These are phyloP conservation scores for Oryzias curvinotus DNA, from an alignment of 2,113 vertebrate species.

Conservation along the genomic window DNA sequence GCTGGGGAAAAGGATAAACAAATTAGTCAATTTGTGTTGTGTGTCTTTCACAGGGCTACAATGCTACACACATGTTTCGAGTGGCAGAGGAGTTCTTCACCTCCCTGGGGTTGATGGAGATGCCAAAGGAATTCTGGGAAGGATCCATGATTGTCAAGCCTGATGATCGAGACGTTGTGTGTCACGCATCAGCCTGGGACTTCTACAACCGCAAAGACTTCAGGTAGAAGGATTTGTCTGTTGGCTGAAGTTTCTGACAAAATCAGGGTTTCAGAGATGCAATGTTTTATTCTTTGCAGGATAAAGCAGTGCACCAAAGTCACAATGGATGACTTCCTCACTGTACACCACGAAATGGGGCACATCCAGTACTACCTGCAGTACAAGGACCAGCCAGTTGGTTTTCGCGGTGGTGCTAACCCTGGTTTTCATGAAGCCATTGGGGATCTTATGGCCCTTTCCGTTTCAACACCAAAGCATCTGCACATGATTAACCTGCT, in stretches of 20 bases:
- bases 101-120: constrained; percentile 82
- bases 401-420: constrained; percentile 88
- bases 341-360: constrained; percentile 96
- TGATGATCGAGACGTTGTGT: constrained; percentile 88
- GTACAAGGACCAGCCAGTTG: constrained; percentile 87
- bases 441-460: constrained; percentile 89
- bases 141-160: constrained; percentile 94
- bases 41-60: constrained; percentile 81
- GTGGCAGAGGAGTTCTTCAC: constrained; percentile 92
- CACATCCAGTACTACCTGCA: constrained; percentile 95
- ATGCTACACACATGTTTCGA: constrained; percentile 85
- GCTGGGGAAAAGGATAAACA: too few relatives aligned
- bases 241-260: background rate
- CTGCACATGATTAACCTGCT: constrained; percentile 85
- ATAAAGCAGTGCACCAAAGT: constrained; percentile 94
- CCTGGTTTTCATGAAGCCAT: constrained; percentile 96
- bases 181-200: constrained; percentile 97
- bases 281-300: constrained; percentile 58
- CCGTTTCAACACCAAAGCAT: constrained; percentile 90
- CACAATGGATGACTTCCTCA: constrained; percentile 94
- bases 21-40: background rate
- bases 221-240: constrained; percentile 76
- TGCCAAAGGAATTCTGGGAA: constrained; percentile 90
- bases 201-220: constrained; percentile 98
- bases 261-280: background rate